phyloP scores from a whole-genome alignment of 1,140 invertebrate species.

The Zophobas atratus region DNA sequence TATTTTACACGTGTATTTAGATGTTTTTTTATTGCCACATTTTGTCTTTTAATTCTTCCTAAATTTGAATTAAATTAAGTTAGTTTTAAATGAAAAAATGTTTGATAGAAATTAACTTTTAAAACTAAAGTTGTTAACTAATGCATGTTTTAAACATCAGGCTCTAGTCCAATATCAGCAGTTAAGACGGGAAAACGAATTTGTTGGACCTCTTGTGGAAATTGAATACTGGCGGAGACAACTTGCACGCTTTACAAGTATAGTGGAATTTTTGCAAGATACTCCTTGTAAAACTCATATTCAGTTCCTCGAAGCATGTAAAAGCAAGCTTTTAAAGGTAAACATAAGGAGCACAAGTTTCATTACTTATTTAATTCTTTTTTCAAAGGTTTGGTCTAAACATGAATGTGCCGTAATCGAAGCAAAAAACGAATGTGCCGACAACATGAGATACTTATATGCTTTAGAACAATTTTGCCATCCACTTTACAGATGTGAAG shows the following conservation, averaged over 20 bases:
- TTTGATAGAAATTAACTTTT: neutral
- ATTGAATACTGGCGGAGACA: constrained; percentile 87
- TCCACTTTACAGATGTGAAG: constrained; percentile 85
- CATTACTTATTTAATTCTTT: neutral
- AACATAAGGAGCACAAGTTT: constrained; percentile 22
- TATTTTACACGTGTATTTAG: no score
- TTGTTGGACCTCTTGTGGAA: constrained; percentile 85
- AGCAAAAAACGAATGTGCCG: constrained; percentile 85
- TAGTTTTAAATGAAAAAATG: neutral
- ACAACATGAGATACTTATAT: constrained; percentile 92
- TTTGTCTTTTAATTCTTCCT: neutral
- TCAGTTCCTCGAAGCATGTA: constrained; percentile 76
- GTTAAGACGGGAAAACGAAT: constrained; percentile 84
- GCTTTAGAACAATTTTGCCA: constrained; percentile 89
- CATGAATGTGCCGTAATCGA: constrained; percentile 81
- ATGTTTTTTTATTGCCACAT: no score
- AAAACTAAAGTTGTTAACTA: neutral
- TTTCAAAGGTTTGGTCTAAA: constrained; percentile 81
- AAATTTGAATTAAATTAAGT: neutral
- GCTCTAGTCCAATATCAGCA: constrained; percentile 80
- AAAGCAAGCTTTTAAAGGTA: constrained; percentile 81
- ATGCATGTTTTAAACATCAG: constrained; percentile 61
- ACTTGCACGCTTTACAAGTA: constrained; percentile 83
- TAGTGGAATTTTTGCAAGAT: constrained; percentile 84
- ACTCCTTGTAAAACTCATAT: constrained; percentile 76